A percentile compares a stretch with the other conserved stretches of the same genome.
Conservation (phyloP, 2,888 invertebrate genomes). For the Troides aeacus region DNA sequence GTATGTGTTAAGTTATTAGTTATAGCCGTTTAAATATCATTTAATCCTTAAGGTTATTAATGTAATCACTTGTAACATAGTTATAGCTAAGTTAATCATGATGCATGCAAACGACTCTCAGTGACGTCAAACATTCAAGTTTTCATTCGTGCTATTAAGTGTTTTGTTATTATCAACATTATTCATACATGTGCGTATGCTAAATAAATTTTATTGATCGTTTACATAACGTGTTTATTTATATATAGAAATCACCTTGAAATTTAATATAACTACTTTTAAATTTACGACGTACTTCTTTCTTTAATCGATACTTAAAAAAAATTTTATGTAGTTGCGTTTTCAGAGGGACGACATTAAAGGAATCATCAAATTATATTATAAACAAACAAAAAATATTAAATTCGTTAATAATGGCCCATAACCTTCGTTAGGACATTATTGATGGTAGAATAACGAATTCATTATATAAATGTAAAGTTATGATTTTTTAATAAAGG, state of each 20-base stretch:
- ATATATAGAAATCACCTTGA: slow-evolving; percentile 4
- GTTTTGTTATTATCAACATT: slow-evolving; percentile 30
- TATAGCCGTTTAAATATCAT: slow-evolving; percentile 20
- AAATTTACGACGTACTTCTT: too few relatives aligned
- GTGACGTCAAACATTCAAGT: slow-evolving; percentile 35
- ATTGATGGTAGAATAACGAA: too few relatives aligned
- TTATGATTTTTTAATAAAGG: too few relatives aligned
- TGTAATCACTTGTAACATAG: slow-evolving; percentile 29
- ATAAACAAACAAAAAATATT: too few relatives aligned
- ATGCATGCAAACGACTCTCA: slow-evolving; percentile 13
- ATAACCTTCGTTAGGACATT: too few relatives aligned
- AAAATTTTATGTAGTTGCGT: too few relatives aligned
- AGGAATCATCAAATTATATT: too few relatives aligned
- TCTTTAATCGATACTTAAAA: too few relatives aligned
- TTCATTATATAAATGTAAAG: too few relatives aligned
- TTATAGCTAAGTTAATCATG: slow-evolving; percentile 31
- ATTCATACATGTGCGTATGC: slow-evolving; percentile 30
- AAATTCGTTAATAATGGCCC: too few relatives aligned
- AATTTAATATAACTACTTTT: neutral
- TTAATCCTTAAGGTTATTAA: slow-evolving; percentile 9
- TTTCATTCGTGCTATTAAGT: slow-evolving; percentile 25
- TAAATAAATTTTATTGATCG: slow-evolving; percentile 52
- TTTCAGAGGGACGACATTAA: too few relatives aligned
- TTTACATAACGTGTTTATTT: slow-evolving; percentile 37
- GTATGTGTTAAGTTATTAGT: slow-evolving; percentile 31